Base-by-base conservation (phyloP, 64 coral and sea anemone species). In the Astreopora myriophthalma region DNA sequence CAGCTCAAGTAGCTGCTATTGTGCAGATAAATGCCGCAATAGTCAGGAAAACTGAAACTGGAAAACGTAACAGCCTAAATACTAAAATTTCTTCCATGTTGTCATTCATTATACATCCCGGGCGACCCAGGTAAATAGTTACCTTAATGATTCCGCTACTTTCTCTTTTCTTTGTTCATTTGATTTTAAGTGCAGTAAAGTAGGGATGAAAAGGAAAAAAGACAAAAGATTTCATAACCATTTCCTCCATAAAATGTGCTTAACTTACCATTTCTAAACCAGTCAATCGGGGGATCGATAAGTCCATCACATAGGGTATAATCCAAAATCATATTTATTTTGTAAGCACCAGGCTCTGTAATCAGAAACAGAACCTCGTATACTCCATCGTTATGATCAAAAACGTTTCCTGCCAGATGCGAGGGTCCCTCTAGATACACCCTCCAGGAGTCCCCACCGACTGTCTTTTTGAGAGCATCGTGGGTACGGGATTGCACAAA, bases 221-320 rank as follows among this genome's bases (percentile, higher is more conserved):
- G n/a, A n/a, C n/a, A n/a, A 75, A 35, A 19, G 12, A 75, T 20
- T 5, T 30, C 36, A 32, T 32, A 2, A 75, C 5, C 6, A 5
- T 5, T 35, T 20, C 17, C 6, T 32, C 28, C 22, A n/a, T n/a
- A n/a, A 32, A 25, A 1, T 3, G 24, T 34, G 0, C 17, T 20
- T 3, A 46, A 20, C 66, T 73, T 71, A 87, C 85, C 85, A 71
- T 58, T 87, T 58, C 49, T 71, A 31, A 87, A 87, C 85, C 85
- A 87, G 19, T 87, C 65, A 19, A 87, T 73, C 0, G 85, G 85
- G 0, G 85, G 85, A 73, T 87, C 85, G 33, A 70, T 70, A 8
- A 87, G 31, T n/a, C 85, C 85, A 72, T 87, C 85, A 51, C 85
- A 87, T 23, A 87, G 16, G 1, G 85, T 71, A 31, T 87, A 87